Percentiles rank a stretch among this genome's conserved stretches.
Conservation (phyloP, 2,797 vertebrate genomes). For the Yasuhikotakia modesta region DNA sequence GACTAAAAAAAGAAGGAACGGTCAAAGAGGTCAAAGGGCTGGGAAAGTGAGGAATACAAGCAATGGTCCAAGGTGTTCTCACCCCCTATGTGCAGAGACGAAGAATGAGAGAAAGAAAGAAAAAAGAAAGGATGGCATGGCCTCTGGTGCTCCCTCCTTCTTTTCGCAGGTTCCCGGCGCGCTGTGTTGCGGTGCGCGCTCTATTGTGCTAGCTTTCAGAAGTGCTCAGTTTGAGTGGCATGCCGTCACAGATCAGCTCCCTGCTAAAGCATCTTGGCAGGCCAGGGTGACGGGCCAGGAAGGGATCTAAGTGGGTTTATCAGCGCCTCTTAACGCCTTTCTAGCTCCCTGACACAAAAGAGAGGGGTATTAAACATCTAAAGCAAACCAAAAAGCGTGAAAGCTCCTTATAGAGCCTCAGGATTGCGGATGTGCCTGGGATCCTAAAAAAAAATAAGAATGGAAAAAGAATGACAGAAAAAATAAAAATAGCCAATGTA, state of each 20-base stretch:
- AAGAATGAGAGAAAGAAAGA: conserved; percentile 6
- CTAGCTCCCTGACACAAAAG: conserved; percentile 99
- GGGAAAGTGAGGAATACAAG: conserved; percentile 42
- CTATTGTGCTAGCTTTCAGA: conserved; percentile 99
- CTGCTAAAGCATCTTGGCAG: conserved; percentile 99
- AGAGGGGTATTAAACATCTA: conserved; percentile 99
- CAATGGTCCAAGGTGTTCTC: conserved; percentile 43
- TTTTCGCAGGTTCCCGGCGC: conserved; percentile 76
- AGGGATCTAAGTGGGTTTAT: conserved; percentile 99
- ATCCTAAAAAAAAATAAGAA: conserved; percentile 85
- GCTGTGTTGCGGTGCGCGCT: conserved; percentile 85
- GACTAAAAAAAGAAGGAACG: conserved; percentile 36
- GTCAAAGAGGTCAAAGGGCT: conserved; percentile 40
- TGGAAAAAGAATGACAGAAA: conserved; percentile 11
- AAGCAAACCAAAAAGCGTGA: conserved; percentile 99
- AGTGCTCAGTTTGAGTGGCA: conserved; percentile 99
- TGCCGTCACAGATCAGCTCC: conserved; percentile 99
- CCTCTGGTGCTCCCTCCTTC: conserved; percentile 67
- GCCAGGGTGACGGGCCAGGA: conserved; percentile 98
- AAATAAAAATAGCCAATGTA: conserved; percentile 27
- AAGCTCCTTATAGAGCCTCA: conserved; percentile 99
- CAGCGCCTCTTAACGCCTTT: conserved; percentile 99
- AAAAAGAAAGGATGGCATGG: conserved; percentile 37
- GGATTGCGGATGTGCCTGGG: conserved; percentile 97
- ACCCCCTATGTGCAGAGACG: conserved; percentile 14